Evolutionary conservation across 2,888 invertebrate species (phyloP).

Genomic region (Acanthosepion lycidas): DNA sequence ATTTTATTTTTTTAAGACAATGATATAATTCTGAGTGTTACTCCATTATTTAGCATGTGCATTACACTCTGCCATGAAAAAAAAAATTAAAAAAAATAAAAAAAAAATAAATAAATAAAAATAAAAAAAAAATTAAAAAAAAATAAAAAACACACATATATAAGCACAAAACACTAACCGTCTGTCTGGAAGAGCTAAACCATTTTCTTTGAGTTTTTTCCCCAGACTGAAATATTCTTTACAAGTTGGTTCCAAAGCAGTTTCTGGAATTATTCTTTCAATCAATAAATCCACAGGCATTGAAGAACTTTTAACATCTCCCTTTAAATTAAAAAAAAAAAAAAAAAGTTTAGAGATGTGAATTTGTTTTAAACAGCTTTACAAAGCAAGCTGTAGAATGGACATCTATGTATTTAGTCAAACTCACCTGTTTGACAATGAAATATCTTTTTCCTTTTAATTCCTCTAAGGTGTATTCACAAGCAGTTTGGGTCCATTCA

Average conservation of each 20-base stretch:
- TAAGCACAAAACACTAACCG: constrained; percentile 63
- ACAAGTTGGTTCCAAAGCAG: constrained; percentile 79
- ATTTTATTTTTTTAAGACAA: too few species aligned
- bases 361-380: too few species aligned
- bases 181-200: constrained; percentile 78
- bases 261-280: constrained; percentile 78
- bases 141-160: too few species aligned
- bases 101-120: too few species aligned
- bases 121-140: too few species aligned
- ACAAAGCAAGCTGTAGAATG: too few species aligned
- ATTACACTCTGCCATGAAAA: too few species aligned
- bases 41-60: too few species aligned
- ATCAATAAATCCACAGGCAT: constrained; percentile 81
- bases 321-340: constrained; percentile 59
- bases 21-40: too few species aligned
- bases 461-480: constrained; percentile 63
- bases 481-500: constrained; percentile 71
- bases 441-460: constrained; percentile 56
- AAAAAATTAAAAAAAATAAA: too few species aligned
- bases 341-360: neutral
- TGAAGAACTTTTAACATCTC: constrained; percentile 74
- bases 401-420: neutral
- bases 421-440: constrained; percentile 59
- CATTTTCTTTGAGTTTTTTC: constrained; percentile 80
- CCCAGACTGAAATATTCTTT: constrained; percentile 82